Percentiles rank a stretch among this genome's conserved stretches.
phyloP scores from a whole-genome alignment of 2,113 vertebrate species.

The Amia ocellicauda region DNA sequence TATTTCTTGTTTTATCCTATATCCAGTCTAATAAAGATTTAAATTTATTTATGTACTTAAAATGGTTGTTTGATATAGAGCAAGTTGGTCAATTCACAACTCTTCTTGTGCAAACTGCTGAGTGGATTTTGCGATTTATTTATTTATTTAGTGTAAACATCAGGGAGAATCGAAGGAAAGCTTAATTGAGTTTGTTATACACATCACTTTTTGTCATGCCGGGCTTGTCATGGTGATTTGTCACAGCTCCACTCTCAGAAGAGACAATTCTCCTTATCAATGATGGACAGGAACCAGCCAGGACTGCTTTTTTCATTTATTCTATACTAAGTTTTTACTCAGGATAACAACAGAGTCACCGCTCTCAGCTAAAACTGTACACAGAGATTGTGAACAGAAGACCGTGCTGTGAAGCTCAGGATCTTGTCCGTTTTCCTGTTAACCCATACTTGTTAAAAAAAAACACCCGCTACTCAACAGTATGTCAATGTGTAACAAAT shows the following conservation, averaged over 20 bases:
- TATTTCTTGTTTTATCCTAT: no score
- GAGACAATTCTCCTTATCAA: constrained; percentile 4
- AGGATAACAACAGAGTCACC: not conserved
- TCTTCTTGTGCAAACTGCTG: not conserved
- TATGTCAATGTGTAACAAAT: no score
- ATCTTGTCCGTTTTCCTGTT: not conserved
- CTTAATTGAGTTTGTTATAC: constrained; percentile 46
- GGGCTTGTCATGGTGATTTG: constrained; percentile 57
- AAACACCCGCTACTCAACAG: no score
- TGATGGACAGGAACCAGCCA: not conserved
- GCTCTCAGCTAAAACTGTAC: not conserved
- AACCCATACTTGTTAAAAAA: not conserved
- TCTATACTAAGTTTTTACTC: not conserved
- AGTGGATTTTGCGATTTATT: not conserved
- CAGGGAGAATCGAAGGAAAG: constrained; percentile 1
- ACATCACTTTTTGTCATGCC: constrained; percentile 48
- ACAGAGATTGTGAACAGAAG: not conserved
- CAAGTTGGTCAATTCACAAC: not conserved
- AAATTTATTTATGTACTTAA: no score
- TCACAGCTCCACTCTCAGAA: constrained; percentile 28
- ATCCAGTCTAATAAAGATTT: no score
- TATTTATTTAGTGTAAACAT: not conserved
- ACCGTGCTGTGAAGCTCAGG: not conserved
- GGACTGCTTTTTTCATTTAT: not conserved
- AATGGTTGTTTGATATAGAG: not conserved